Evolutionary conservation across 37 sponge, comb jelly and placozoan species (phyloP).

Genomic region (Chondrosia reniformis): DNA sequence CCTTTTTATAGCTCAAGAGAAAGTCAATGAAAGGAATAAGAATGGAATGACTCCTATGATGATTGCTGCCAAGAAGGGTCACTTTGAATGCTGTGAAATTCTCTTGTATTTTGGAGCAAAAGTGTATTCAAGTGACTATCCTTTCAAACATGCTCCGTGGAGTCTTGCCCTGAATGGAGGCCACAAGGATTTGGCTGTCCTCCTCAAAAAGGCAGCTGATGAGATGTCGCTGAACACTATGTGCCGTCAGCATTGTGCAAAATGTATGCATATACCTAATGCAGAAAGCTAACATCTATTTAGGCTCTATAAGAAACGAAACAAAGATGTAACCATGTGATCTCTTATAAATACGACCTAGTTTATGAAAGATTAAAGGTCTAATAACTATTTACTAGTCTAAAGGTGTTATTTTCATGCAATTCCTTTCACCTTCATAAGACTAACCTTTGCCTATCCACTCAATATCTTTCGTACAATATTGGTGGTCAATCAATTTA

Average conservation of each 20-base stretch:
- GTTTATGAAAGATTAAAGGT: too few species aligned
- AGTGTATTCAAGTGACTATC: background rate
- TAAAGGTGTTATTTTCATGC: too few species aligned
- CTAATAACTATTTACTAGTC: too few species aligned
- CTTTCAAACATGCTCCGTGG: background rate
- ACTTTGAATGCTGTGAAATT: conserved; percentile 38
- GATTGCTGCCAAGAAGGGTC: conserved; percentile 34
- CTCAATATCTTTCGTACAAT: too few species aligned
- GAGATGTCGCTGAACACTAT: background rate
- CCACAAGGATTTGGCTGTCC: conserved; percentile 12
- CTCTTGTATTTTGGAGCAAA: conserved; percentile 29
- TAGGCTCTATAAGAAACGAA: too few species aligned
- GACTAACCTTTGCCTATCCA: too few species aligned
- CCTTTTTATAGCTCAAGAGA: conserved; percentile 29
- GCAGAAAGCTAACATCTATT: too few species aligned
- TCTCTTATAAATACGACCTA: too few species aligned
- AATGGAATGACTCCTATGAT: conserved; percentile 53
- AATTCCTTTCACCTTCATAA: too few species aligned
- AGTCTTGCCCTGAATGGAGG: conserved; percentile 28
- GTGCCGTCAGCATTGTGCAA: background rate
- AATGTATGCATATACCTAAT: too few species aligned
- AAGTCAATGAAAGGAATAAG: conserved; percentile 37
- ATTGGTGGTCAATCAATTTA: too few species aligned
- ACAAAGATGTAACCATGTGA: too few species aligned
- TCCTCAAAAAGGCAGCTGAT: conserved; percentile 39